Evolutionary conservation across 1,140 invertebrate species (phyloP), one percentile per base, ranked within the genome.

Genomic region (Leptinotarsa texana): DNA sequence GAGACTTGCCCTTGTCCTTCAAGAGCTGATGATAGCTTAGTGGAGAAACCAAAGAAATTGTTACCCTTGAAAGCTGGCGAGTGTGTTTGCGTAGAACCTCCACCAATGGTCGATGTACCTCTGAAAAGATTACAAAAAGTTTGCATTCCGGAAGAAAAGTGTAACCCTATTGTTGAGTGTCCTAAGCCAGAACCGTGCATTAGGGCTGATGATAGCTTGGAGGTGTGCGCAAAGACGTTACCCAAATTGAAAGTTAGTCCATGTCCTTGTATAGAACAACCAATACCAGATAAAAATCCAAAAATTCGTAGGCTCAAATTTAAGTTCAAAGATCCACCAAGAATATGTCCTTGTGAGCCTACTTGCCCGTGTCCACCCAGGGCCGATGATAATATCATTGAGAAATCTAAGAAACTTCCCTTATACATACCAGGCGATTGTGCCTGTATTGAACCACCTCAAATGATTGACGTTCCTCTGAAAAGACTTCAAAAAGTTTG

Each of bases 61-160:
- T 72, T 69, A 49, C 68, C 74, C 2, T 68, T 78, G n/a, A 76
- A 75, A 47, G 63, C 73, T 33, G 15, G 51, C 13, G 74, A 72
- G 2, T 80, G 79, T 62, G 66, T 17, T 17, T 80, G 79, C 24
- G 51, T 78, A 15, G 76, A 79, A 72, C 78, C 74, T 2, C 79
- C 76, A 21, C 77, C 77, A 6, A 74, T 78, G 77, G 3, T 73
- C 17, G 77, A 78, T 27, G 75, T 74, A 69, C 63, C 70, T 24
- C 22, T 76, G 18, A 76, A 75, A 22, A 70, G 77, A 18, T 61
- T 78, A 15, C 72, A 76, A 18, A 77, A 75, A 49, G 57, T 68
- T 22, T 80, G 79, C 65, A 18, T 48, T 11, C 73, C 74, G 5
- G 76, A 76, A 51, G 78, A 80, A 48, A 73, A 61, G 22, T 72